Evolutionary conservation across 2,797 vertebrate species (phyloP).

Genomic region (Emydoidea blandingii): DNA sequence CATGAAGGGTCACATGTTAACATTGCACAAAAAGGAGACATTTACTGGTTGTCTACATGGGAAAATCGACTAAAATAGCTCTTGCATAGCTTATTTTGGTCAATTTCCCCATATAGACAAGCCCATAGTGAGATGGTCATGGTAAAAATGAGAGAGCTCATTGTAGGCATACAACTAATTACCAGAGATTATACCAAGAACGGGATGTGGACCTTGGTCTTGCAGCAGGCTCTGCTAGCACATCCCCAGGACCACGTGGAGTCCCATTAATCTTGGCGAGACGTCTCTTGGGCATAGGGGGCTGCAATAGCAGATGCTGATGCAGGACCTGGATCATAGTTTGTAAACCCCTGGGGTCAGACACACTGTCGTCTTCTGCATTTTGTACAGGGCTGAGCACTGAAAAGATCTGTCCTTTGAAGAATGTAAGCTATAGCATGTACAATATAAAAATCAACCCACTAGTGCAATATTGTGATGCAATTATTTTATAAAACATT

Average conservation of each 20-base stretch:
- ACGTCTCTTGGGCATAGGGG: background rate
- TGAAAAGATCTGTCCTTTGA: background rate
- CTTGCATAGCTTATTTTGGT: background rate
- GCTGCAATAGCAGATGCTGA: background rate
- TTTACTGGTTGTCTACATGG: background rate
- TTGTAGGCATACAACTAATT: accelerated
- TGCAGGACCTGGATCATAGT: background rate
- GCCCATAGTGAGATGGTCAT: background rate
- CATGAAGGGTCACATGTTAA: background rate
- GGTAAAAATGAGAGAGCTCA: background rate
- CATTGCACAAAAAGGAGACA: background rate
- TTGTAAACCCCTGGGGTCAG: background rate
- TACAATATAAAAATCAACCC: background rate
- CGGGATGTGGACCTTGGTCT: background rate
- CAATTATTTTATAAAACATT: background rate
- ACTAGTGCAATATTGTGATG: background rate
- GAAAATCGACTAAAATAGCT: background rate
- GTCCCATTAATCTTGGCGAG: background rate
- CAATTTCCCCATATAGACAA: background rate
- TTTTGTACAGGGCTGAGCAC: background rate
- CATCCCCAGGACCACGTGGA: background rate
- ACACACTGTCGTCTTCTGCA: background rate
- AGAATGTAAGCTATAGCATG: background rate
- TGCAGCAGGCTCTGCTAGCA: background rate
- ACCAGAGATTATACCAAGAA: background rate